These are phyloP conservation scores for Oncorhynchus gorbuscha DNA, from an alignment of 2,113 vertebrate genomes.

Conservation along the genomic window DNA sequence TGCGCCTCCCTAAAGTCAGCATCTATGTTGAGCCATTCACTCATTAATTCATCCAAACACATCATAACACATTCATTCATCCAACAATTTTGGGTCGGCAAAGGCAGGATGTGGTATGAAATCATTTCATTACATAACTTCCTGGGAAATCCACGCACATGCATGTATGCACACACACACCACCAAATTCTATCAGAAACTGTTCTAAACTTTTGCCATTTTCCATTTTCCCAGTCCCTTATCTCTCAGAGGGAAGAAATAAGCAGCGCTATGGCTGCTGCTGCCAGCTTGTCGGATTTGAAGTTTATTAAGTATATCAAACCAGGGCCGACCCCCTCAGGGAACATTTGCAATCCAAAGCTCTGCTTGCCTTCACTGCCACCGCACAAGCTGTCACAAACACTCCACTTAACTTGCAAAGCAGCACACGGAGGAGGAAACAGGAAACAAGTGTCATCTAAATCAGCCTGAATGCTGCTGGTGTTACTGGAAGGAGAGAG, in stretches of 20 bases:
- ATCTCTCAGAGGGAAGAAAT: constrained; percentile 53
- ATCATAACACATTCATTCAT: too few species aligned
- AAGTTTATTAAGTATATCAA: constrained; percentile 76
- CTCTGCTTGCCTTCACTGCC: constrained; percentile 64
- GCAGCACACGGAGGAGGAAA: constrained; percentile 48
- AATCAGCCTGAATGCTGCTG: constrained; percentile 55
- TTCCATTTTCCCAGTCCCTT: constrained; percentile 53
- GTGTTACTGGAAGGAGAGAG: constrained; percentile 52
- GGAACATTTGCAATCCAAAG: constrained; percentile 73
- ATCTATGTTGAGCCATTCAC: too few species aligned
- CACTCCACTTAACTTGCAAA: constrained; percentile 73
- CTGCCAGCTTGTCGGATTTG: constrained; percentile 66
- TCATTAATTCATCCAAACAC: too few species aligned
- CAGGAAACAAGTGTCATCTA: constrained; percentile 65
- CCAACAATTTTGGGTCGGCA: too few species aligned
- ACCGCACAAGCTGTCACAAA: constrained; percentile 71
- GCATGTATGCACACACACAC: constrained; percentile 16
- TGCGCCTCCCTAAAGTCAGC: too few species aligned
- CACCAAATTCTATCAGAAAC: constrained; percentile 39
- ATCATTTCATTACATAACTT: too few species aligned
- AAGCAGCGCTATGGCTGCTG: constrained; percentile 46
- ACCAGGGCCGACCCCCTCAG: constrained; percentile 63
- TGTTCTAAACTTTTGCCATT: constrained; percentile 53
- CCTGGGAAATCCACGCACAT: too few species aligned
- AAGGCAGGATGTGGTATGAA: too few species aligned